Base-by-base conservation (phyloP, 2,113 vertebrate species). In the Pelusios castaneus region DNA sequence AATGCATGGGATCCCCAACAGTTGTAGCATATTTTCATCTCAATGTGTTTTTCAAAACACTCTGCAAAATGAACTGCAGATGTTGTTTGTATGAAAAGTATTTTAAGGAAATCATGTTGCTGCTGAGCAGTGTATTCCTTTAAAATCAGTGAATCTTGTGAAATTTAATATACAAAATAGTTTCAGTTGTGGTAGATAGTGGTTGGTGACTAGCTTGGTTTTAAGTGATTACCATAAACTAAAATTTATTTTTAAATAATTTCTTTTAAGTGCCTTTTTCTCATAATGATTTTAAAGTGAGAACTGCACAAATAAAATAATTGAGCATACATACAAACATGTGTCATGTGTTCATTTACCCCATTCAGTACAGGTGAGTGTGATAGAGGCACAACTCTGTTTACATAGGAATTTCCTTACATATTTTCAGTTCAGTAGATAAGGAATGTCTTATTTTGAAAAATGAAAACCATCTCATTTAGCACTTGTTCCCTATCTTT, bases 231-330 rank as follows among this genome's bases (percentile, higher is more conserved):
- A 92, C 89, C 56, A 6, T 94, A 94, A 93, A 82, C 56, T 16
- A 47, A 52, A 81, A 93, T 92, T 95, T 58, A 93, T 96, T 96
- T 90, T 92, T 83, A 77, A 94, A 75, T 95, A 94, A 63, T 78
- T 94, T 95, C 80, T 95, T 96, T 95, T 86, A 97, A 97, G 97
- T 97, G 97, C 97, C 96, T 97, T 97, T 70, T 85, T 97, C 95
- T 96, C 97, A 90, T 92, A 95, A 97, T 88, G 90, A 93, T 96
- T 94, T 96, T 97, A 91, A 84, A 92, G 89, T 95, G 91, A 95
- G 31, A 96, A 90, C 24, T 94, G 82, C 93, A 95, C 87, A 96
- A 97, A 97, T 97, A 97, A 96, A 95, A 24, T 96, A 96, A 97
- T 19, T 97, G 96, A 94, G 95, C 87, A 95, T 85, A 45, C 93